Base-by-base conservation (phyloP, 2,113 vertebrate genomes). In the Elephas maximus region DNA sequence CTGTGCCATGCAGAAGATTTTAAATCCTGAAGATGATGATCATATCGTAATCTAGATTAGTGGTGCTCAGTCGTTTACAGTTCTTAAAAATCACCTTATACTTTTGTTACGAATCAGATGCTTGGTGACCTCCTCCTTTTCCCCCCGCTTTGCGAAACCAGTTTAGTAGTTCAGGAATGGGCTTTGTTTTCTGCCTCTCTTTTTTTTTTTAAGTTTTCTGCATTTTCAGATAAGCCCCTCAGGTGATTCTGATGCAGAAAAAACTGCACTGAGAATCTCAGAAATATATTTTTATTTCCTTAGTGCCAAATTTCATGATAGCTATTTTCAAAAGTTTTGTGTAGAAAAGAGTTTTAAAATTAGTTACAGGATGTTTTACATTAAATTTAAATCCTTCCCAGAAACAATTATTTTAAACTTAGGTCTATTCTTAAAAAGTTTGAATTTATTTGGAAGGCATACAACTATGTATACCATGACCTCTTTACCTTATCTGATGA, bases 321-420 rank as follows among this genome's bases (percentile, higher is more conserved):
- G 88, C 30, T 92, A 3, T 62, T 79, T 33, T 85, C 28, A 88
- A 57, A 82, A 65, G 26, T 74, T 53, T 57, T 45, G 6, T 73
- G 48, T 79, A 53, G 65, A 89, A 89, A 81, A 4, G 6, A 23
- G 5, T 78, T 85, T 67, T 67, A 1, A 30, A 80, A 41, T 90
- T 78, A 48, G 37, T 65, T 80, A 30, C 44, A 81, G 78, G 17
- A 15, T 69, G 20, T 76, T 76, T 87, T 79, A 93, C 24, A n/a
- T 44, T 79, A 69, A 87, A 11, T 88, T 73, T 79, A 69, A 87
- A 11, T 88, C 63, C 41, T 62, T 18, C 76, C 30, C 41, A 73
- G 65, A 73, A 92, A 71, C 63, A 80, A 24, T 88, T 88, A 74
- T 88, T 94, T 94, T 82, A 81, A 94, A 88, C 0, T 81, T 84